Evolutionary conservation across 2,888 invertebrate species (phyloP).

Genomic region (Lycia hirtaria): DNA sequence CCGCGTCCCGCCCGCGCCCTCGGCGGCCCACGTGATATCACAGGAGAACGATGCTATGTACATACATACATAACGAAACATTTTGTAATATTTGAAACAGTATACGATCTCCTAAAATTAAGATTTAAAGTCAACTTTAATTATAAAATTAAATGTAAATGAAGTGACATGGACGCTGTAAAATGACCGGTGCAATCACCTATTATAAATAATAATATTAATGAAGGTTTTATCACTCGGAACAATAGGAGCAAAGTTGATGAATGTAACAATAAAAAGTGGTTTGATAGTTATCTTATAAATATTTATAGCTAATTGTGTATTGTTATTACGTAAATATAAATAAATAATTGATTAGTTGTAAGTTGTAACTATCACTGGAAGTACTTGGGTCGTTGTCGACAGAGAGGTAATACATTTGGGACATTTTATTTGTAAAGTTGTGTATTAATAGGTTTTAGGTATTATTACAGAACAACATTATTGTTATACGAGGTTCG

Average conservation of each 20-base stretch:
- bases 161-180: constrained; percentile 79
- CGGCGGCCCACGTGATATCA: constrained; percentile 63
- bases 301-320: constrained; percentile 86
- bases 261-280: constrained; percentile 80
- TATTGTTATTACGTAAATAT: constrained; percentile 86
- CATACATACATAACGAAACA: constrained; percentile 73
- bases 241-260: constrained; percentile 72
- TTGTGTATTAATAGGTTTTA: constrained; percentile 69
- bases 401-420: constrained; percentile 63
- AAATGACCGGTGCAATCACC: constrained; percentile 71
- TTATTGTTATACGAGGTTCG: constrained; percentile 50
- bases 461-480: constrained; percentile 55
- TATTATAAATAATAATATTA: constrained; percentile 59
- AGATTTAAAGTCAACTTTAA: constrained; percentile 85
- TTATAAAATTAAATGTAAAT: constrained; percentile 75
- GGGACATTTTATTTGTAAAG: constrained; percentile 68
- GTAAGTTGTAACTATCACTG: constrained; percentile 82
- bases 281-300: constrained; percentile 85
- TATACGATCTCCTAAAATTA: constrained; percentile 86
- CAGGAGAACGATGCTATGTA: constrained; percentile 84
- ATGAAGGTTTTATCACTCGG: constrained; percentile 66
- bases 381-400: constrained; percentile 74
- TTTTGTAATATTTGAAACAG: constrained; percentile 86
- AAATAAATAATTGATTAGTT: constrained; percentile 85
- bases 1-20: constrained; percentile 33